phyloP scores from a whole-genome alignment of 30 jellyfish, hydroid and myxozoan genomes.

The Mastigias papua region DNA sequence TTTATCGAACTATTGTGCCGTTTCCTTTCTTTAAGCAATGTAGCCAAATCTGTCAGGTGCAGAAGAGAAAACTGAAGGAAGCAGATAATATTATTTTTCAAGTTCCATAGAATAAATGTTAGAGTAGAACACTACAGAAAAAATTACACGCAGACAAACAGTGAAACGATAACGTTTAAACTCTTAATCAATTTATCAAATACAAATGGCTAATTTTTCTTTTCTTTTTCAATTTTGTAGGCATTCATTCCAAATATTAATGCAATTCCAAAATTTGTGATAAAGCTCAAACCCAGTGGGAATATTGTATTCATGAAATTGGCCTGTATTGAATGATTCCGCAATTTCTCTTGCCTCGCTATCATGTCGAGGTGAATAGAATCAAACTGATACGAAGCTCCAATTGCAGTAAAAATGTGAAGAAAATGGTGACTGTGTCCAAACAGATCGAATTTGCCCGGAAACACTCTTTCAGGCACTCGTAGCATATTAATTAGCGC shows the following conservation, averaged over 20 bases:
- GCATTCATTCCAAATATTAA: conserved; percentile 39
- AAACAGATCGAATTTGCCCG: conserved; percentile 89
- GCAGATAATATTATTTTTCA: too few relatives aligned
- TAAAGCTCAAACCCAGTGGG: conserved; percentile 36
- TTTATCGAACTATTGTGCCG: too few relatives aligned
- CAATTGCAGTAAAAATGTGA: conserved; percentile 89
- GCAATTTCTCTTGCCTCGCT: conserved; percentile 48
- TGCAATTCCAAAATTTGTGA: conserved; percentile 63
- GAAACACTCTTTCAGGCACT: conserved; percentile 90
- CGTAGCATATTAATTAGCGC: conserved; percentile 89
- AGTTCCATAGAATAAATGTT: too few relatives aligned
- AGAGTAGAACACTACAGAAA: too few relatives aligned
- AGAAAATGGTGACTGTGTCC: conserved; percentile 96
- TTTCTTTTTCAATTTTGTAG: conserved; percentile 4
- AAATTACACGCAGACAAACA: too few relatives aligned
- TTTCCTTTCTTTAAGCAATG: too few relatives aligned
- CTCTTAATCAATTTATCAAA: not conserved
- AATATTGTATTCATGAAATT: conserved; percentile 29
- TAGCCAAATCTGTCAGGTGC: too few relatives aligned
- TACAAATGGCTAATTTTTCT: not conserved
- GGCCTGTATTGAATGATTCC: conserved; percentile 20
- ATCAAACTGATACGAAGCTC: conserved; percentile 86
- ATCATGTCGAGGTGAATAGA: conserved; percentile 71
- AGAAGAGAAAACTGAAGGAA: too few relatives aligned
- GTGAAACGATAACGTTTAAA: too few relatives aligned